Evolutionary conservation across 2,888 invertebrate genomes (phyloP).

Genomic region (Cheiracanthium punctorium): DNA sequence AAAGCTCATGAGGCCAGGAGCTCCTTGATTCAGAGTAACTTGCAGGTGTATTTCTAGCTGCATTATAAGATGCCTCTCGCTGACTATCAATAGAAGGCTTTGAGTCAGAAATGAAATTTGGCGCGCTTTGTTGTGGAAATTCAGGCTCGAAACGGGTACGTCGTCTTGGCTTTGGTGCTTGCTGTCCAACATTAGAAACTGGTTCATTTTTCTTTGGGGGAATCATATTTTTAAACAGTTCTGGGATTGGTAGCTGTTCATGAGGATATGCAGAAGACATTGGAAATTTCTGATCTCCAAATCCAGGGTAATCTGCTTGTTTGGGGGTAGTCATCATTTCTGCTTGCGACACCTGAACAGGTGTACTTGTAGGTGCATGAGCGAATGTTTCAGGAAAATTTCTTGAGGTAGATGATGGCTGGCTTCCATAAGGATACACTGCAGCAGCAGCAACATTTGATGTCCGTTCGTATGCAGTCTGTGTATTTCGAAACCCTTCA

Average conservation of each 20-base stretch:
- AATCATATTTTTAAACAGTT: too few relatives aligned
- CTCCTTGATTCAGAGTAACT: conserved; percentile 1
- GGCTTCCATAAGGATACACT: neutral
- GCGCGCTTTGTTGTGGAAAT: conserved; percentile 1
- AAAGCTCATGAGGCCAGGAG: conserved; percentile 20
- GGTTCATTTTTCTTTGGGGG: too few relatives aligned
- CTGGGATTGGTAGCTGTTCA: neutral
- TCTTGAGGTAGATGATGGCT: neutral
- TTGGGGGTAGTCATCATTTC: neutral
- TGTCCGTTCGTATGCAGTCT: conserved; percentile 10
- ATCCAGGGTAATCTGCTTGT: neutral
- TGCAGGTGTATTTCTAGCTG: neutral
- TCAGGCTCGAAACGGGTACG: conserved; percentile 25
- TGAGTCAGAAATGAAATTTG: neutral
- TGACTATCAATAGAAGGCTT: neutral
- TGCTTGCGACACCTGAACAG: neutral
- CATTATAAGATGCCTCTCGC: neutral
- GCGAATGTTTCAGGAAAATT: neutral
- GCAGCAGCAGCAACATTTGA: neutral
- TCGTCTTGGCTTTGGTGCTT: neutral
- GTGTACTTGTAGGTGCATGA: neutral
- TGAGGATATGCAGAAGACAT: neutral
- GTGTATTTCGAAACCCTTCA: conserved; percentile 16
- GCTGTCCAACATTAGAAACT: neutral
- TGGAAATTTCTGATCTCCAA: neutral